phyloP scores from a whole-genome alignment of 2,797 vertebrate species.

The Rhadinocentrus ornatus region DNA sequence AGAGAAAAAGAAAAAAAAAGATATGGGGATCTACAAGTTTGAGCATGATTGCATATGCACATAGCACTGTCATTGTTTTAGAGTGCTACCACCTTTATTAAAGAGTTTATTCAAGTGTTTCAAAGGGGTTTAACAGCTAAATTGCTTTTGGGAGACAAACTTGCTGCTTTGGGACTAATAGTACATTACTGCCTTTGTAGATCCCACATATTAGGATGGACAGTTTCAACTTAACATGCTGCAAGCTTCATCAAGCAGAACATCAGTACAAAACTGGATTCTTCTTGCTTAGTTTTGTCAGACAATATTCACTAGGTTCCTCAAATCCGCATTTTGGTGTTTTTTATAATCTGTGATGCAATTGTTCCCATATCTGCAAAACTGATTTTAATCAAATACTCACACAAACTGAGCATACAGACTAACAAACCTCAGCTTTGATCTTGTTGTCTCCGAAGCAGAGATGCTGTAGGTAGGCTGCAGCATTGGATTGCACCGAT shows the following conservation, averaged over 20 bases:
- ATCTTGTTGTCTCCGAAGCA: slow-evolving; percentile 99
- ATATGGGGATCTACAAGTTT: slow-evolving; percentile 3
- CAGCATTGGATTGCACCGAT: slow-evolving; percentile 98
- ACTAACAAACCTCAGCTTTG: slow-evolving; percentile 89
- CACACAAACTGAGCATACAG: slow-evolving; percentile 1
- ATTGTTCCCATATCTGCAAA: slow-evolving; percentile 9
- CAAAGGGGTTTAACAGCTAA: slow-evolving; percentile 43
- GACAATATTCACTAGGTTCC: neutral
- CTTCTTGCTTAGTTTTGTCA: slow-evolving; percentile 16
- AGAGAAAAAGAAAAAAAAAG: neutral
- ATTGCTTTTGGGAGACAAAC: slow-evolving; percentile 61
- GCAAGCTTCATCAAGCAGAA: slow-evolving; percentile 33
- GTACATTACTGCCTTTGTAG: slow-evolving; percentile 44
- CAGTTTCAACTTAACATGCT: slow-evolving; percentile 23
- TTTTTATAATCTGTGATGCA: slow-evolving; percentile 21
- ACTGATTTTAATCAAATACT: slow-evolving; percentile 20
- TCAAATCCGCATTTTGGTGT: neutral
- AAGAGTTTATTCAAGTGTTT: slow-evolving; percentile 54
- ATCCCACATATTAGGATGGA: slow-evolving; percentile 34
- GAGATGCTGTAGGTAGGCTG: slow-evolving; percentile 97
- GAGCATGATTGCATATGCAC: slow-evolving; percentile 12
- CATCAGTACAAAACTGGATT: slow-evolving; percentile 24
- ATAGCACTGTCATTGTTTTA: slow-evolving; percentile 26
- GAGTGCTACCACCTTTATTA: slow-evolving; percentile 42
- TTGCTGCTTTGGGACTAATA: slow-evolving; percentile 56